phyloP scores from a whole-genome alignment of 2,113 vertebrate genomes.

The Galbula dea region DNA sequence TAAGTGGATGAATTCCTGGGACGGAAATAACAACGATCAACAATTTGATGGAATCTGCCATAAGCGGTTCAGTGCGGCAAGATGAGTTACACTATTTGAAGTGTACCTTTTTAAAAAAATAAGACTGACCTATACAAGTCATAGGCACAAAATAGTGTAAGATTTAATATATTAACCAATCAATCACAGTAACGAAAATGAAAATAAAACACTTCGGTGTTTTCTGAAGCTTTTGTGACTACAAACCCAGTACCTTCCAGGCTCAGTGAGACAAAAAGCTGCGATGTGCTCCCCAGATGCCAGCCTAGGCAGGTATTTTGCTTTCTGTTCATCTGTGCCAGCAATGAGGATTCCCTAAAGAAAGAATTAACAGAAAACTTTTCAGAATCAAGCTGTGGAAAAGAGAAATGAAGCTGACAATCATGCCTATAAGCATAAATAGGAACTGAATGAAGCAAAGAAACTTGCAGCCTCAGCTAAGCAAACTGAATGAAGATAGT shows the following conservation, averaged over 20 bases:
- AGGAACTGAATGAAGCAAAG: too few relatives aligned
- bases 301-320: slow-evolving; percentile 89
- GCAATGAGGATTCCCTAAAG: slow-evolving; percentile 90
- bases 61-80: fast-evolving
- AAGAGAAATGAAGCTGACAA: neutral
- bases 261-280: slow-evolving; percentile 95
- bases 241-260: slow-evolving; percentile 80
- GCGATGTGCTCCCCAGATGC: slow-evolving; percentile 90
- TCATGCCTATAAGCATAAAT: too few relatives aligned
- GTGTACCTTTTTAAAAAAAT: neutral
- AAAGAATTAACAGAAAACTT: neutral
- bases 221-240: neutral
- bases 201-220: neutral
- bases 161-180: neutral
- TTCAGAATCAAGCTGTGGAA: neutral
- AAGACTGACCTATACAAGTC: neutral
- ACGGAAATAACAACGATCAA: neutral
- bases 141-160: neutral
- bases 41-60: neutral
- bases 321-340: slow-evolving; percentile 91
- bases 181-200: neutral
- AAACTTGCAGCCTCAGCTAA: too few relatives aligned
- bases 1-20: neutral
- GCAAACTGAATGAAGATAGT: too few relatives aligned
- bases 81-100: neutral